A percentile compares a stretch with the other conserved stretches of the same genome.
Evolutionary conservation across 2,113 vertebrate species (phyloP).

Genomic region (Gnathonemus echidnorhynchus): DNA sequence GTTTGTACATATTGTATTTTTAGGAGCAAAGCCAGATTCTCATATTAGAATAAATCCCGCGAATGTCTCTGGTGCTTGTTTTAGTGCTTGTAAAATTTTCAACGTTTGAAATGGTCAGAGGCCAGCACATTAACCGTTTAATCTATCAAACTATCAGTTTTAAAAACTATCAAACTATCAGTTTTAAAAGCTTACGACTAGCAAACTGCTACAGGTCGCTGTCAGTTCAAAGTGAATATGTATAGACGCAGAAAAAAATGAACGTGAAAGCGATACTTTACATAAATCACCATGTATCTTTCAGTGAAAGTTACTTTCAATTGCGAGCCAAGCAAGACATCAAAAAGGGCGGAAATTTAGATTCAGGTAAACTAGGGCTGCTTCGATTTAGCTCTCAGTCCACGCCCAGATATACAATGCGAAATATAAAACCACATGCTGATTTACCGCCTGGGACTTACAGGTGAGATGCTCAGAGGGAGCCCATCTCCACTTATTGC

Average conservation of each 20-base stretch:
- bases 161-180: not conserved
- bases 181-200: not conserved
- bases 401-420: not conserved
- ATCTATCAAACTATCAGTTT: not conserved
- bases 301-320: constrained; percentile 3
- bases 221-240: not conserved
- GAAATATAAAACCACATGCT: not conserved
- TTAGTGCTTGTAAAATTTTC: not conserved
- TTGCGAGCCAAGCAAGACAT: not conserved
- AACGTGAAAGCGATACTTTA: not conserved
- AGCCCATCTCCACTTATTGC: not conserved
- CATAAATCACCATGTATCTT: not conserved
- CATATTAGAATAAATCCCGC: not conserved
- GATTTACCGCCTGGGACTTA: not conserved
- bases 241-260: not conserved
- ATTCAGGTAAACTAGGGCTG: not conserved
- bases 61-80: not conserved
- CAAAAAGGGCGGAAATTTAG: not conserved
- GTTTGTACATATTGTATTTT: not conserved
- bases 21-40: not conserved
- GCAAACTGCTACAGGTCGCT: not conserved
- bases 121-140: not conserved
- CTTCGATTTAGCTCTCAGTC: not conserved
- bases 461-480: not conserved
- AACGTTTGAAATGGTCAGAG: not conserved